A percentile compares a stretch with the other conserved stretches of the same genome.
Evolutionary conservation across 2,797 vertebrate genomes (phyloP).

Genomic region (Tachyglossus aculeatus): DNA sequence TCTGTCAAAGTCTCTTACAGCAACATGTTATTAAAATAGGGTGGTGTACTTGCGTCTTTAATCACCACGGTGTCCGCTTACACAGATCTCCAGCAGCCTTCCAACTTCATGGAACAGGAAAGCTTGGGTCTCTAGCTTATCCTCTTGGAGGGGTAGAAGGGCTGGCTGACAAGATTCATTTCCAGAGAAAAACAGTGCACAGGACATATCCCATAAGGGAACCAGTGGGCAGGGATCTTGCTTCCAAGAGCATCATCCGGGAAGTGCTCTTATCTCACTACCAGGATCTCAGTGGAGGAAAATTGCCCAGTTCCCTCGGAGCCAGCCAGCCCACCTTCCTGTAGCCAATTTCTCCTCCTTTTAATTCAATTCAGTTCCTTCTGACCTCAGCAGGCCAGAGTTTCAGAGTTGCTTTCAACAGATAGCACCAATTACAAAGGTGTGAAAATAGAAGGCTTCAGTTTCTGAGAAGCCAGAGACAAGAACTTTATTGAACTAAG

Average conservation of each 20-base stretch:
- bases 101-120: neutral
- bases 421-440: slow-evolving; percentile 79
- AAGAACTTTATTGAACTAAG: slow-evolving; percentile 55
- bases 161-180: slow-evolving; percentile 31
- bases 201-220: slow-evolving; percentile 25
- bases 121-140: slow-evolving; percentile 18
- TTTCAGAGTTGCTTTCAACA: slow-evolving; percentile 71
- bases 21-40: slow-evolving; percentile 48
- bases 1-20: slow-evolving; percentile 27
- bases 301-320: slow-evolving; percentile 50
- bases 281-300: slow-evolving; percentile 52
- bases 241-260: too few relatives aligned
- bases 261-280: too few relatives aligned
- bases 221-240: too few relatives aligned
- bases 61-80: slow-evolving; percentile 50
- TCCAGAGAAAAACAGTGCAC: slow-evolving; percentile 34
- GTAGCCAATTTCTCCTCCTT: slow-evolving; percentile 71
- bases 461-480: slow-evolving; percentile 64
- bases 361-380: slow-evolving; percentile 75
- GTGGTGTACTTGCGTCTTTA: slow-evolving; percentile 56
- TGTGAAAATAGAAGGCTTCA: slow-evolving; percentile 76
- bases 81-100: slow-evolving; percentile 40
- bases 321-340: slow-evolving; percentile 62
- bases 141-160: slow-evolving; percentile 36
- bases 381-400: slow-evolving; percentile 72